These are phyloP conservation scores for Anolis apletophallus DNA, from an alignment of 2,797 vertebrate species.

Conservation along the genomic window DNA sequence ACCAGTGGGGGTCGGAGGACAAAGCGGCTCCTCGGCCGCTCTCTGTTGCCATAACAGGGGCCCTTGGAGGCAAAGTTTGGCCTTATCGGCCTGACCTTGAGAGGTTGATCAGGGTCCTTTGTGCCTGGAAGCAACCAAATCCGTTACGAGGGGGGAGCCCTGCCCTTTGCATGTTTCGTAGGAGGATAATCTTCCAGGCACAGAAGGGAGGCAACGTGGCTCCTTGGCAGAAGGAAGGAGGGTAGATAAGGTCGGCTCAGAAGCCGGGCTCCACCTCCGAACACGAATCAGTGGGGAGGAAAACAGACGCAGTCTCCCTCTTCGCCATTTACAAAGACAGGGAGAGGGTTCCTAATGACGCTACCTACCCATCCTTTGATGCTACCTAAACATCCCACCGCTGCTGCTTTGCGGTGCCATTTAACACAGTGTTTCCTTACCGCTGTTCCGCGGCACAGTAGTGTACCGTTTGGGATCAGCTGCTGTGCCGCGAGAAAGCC, in stretches of 20 bases:
- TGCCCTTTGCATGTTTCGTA: not conserved
- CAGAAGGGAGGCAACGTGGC: not conserved
- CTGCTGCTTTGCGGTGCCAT: not conserved
- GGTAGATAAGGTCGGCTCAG: not conserved
- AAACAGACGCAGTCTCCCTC: not conserved
- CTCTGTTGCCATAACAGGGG: conserved; percentile 58
- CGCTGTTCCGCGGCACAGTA: no score
- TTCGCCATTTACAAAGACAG: no score
- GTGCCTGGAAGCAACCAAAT: not conserved
- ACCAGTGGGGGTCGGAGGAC: conserved; percentile 47
- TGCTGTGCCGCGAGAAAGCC: no score
- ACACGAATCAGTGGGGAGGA: no score
- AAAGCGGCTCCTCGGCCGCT: conserved; percentile 34
- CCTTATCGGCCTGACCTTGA: conserved; percentile 48
- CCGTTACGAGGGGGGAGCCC: not conserved
- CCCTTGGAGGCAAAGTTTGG: not conserved
- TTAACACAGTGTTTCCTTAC: no score
- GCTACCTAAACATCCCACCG: not conserved
- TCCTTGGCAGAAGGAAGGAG: not conserved
- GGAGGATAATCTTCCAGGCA: not conserved
- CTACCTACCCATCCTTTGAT: no score
- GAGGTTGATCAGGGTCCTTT: not conserved
- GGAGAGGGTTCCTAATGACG: no score
- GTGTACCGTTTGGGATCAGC: no score
- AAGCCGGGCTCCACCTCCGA: not conserved